Evolutionary conservation across 2,797 vertebrate genomes (phyloP).

Genomic region (Argya squamiceps): DNA sequence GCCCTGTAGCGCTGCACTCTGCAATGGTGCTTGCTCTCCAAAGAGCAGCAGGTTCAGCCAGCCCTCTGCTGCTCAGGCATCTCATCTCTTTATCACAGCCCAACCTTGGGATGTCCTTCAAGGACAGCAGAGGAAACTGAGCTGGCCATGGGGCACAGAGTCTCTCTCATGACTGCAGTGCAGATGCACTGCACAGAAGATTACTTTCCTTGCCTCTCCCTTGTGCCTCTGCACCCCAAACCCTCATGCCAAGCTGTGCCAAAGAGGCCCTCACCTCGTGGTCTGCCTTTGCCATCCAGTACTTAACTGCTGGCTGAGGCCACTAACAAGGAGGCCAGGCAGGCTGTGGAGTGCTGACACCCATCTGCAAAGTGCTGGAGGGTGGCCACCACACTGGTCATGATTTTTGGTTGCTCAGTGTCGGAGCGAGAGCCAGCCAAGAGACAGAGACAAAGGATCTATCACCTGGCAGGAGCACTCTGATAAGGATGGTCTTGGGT

Average conservation of each 20-base stretch:
- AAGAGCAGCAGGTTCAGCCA: neutral
- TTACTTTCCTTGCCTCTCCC: neutral
- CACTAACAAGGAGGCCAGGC: neutral
- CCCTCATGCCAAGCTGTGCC: neutral
- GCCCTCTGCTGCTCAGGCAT: neutral
- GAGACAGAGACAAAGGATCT: neutral
- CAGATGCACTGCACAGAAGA: neutral
- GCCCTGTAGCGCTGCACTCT: fast-evolving
- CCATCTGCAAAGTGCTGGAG: neutral
- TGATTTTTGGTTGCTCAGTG: neutral
- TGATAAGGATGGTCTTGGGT: neutral
- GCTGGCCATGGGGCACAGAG: fast-evolving
- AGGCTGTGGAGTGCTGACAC: fast-evolving
- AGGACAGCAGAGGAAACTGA: neutral
- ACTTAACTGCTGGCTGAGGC: neutral
- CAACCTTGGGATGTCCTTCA: neutral
- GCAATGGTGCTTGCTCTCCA: neutral
- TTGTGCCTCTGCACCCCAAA: neutral
- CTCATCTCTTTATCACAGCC: neutral
- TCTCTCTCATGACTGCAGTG: neutral
- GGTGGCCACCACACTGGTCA: neutral
- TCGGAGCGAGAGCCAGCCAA: neutral
- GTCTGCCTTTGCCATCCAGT: neutral
- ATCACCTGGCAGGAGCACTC: neutral
- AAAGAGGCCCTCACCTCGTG: neutral